phyloP scores from a whole-genome alignment of 2,888 invertebrate genomes.

The Hypolimnas misippus region DNA sequence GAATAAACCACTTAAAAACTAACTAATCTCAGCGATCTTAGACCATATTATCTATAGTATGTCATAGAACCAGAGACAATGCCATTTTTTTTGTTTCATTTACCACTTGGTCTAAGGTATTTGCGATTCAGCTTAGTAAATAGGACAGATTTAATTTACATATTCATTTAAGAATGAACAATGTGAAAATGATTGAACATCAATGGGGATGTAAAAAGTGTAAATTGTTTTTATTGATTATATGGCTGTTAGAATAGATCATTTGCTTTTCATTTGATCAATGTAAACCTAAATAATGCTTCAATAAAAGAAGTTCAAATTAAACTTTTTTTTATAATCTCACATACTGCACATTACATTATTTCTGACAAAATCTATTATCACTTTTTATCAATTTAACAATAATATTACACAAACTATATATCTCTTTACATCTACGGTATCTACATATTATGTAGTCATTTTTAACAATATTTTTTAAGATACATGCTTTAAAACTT shows the following conservation, averaged over 20 bases:
- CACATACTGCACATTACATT: too few relatives aligned
- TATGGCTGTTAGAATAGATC: conserved; percentile 78
- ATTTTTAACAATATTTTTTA: too few relatives aligned
- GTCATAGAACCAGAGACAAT: conserved; percentile 36
- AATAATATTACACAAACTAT: too few relatives aligned
- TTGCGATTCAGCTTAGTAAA: conserved; percentile 57
- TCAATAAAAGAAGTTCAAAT: conserved; percentile 22
- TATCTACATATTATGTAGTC: too few relatives aligned
- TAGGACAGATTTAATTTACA: conserved; percentile 63
- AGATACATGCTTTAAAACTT: too few relatives aligned
- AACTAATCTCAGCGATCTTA: conserved; percentile 50
- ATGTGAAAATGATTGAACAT: conserved; percentile 53
- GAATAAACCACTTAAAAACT: conserved; percentile 82
- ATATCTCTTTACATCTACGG: too few relatives aligned
- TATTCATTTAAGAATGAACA: conserved; percentile 59
- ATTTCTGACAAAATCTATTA: too few relatives aligned
- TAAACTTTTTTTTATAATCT: conserved; percentile 9
- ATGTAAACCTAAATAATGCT: conserved; percentile 26
- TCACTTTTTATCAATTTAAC: too few relatives aligned
- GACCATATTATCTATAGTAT: conserved; percentile 53
- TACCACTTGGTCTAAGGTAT: conserved; percentile 58
- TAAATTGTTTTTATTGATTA: conserved; percentile 77
- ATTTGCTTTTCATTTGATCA: conserved; percentile 68
- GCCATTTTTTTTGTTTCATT: conserved; percentile 42
- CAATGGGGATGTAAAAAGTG: conserved; percentile 68